These are phyloP conservation scores for Crambe crambe DNA, from an alignment of 37 sponge, comb jelly and placozoan species.

Conservation along the genomic window DNA sequence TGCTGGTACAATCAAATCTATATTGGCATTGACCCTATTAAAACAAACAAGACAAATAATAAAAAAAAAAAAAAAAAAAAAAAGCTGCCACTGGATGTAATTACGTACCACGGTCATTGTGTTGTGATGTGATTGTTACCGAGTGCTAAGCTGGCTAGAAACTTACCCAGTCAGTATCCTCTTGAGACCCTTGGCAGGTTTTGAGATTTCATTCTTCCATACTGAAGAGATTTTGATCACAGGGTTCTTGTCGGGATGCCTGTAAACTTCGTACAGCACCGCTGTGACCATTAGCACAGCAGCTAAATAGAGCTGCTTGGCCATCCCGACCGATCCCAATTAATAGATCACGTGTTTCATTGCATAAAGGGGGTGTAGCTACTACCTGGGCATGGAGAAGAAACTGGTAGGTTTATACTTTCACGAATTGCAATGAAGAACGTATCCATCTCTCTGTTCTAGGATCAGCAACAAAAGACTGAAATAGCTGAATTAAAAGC, in stretches of 20 bases:
- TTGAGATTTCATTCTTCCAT: neutral
- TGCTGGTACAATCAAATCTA: slow-evolving; percentile 86
- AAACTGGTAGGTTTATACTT: neutral
- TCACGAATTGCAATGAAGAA: no score
- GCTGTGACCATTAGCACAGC: neutral
- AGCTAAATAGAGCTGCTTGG: neutral
- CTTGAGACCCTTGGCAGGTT: neutral
- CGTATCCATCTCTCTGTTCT: no score
- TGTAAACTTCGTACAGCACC: neutral
- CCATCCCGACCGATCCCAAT: neutral
- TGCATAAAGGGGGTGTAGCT: neutral
- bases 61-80: no score
- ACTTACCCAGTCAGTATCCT: neutral
- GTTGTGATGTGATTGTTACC: no score
- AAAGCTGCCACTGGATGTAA: no score
- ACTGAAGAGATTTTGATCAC: neutral
- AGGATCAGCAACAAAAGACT: neutral
- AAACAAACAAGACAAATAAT: neutral
- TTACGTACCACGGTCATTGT: no score
- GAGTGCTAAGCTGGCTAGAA: no score
- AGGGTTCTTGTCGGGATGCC: neutral
- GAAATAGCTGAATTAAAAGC: neutral
- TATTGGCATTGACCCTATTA: slow-evolving; percentile 79
- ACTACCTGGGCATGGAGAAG: neutral
- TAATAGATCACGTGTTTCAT: neutral